These are phyloP conservation scores for Muscicapa adusta DNA, from an alignment of 2,113 vertebrate species.

Conservation along the genomic window DNA sequence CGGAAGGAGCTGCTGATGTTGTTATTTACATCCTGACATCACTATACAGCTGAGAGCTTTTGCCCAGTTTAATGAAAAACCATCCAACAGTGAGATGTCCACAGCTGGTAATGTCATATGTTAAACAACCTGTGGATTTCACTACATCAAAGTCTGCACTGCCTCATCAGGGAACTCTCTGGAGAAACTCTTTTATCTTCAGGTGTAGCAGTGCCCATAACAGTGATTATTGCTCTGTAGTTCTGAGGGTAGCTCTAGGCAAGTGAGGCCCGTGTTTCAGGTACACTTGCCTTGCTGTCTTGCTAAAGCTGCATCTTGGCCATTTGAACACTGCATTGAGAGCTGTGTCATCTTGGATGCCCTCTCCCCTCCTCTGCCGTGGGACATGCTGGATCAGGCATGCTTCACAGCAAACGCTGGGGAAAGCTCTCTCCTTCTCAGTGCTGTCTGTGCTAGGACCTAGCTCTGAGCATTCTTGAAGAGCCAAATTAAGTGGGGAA, in stretches of 20 bases:
- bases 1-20: neutral
- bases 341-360: neutral
- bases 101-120: fast-evolving
- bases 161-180: neutral
- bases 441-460: neutral
- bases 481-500: neutral
- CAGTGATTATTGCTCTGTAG: neutral
- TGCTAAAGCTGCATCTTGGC: neutral
- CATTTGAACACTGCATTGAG: neutral
- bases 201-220: neutral
- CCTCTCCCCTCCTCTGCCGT: neutral
- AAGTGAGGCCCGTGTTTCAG: fast-evolving
- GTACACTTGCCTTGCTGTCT: fast-evolving
- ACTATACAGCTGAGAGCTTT: neutral
- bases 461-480: neutral
- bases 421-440: neutral
- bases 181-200: neutral
- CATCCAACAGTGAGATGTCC: neutral
- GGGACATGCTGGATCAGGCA: fast-evolving
- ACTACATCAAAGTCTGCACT: neutral
- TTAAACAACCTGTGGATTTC: neutral
- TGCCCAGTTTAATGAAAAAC: neutral
- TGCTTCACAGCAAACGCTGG: neutral
- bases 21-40: neutral
- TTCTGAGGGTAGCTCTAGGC: neutral